Evolutionary conservation across 2,797 vertebrate species (phyloP).

Genomic region (Syngnathus acus): DNA sequence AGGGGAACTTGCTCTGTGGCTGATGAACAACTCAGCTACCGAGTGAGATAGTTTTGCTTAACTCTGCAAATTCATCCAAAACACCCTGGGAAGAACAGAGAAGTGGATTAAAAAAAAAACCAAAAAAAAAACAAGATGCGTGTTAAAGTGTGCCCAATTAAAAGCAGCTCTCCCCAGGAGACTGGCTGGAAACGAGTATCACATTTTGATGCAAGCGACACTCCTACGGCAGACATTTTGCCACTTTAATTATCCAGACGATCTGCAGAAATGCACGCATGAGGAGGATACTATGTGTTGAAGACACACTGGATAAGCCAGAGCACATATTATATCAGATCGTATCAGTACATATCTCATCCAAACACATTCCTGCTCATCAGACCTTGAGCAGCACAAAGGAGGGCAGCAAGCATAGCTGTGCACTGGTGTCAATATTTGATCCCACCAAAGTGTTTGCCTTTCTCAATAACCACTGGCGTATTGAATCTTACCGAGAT

Average conservation of each 20-base stretch:
- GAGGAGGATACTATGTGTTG: neutral
- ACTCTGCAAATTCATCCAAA: conserved; percentile 46
- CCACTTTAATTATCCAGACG: neutral
- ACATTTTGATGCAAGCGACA: conserved; percentile 19
- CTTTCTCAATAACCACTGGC: neutral
- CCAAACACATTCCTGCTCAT: conserved; percentile 18
- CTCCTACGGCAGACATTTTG: conserved; percentile 9
- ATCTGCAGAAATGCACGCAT: neutral
- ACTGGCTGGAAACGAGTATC: conserved; percentile 22
- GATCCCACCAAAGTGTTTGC: conserved; percentile 2
- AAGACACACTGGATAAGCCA: neutral
- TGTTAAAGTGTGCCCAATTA: conserved; percentile 53
- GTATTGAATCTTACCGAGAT: neutral
- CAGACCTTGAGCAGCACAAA: conserved; percentile 27
- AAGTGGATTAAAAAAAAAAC: conserved; percentile 29
- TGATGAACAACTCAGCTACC: conserved; percentile 49
- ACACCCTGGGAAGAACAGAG: conserved; percentile 19
- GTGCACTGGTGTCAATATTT: neutral
- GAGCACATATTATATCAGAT: neutral
- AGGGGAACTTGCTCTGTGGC: conserved; percentile 33
- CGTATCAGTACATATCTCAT: neutral
- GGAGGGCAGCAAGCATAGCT: neutral
- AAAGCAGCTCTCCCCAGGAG: conserved; percentile 32
- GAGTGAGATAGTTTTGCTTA: conserved; percentile 46
- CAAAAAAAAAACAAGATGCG: conserved; percentile 5